Conservation (phyloP, 2,113 vertebrate species). For the Entelurus aequoreus region DNA sequence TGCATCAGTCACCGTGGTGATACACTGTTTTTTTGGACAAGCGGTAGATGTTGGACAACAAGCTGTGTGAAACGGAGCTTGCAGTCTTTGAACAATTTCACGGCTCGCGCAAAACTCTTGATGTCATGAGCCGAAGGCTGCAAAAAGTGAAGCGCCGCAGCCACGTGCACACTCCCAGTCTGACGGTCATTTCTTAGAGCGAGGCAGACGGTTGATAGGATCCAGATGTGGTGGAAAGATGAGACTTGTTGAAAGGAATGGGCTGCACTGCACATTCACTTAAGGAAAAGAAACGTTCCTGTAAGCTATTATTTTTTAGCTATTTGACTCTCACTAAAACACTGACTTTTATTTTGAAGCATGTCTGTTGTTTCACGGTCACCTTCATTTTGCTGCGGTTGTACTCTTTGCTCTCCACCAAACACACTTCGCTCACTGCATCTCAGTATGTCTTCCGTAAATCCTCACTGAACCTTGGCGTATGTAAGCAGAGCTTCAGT, state of each 20-base stretch:
- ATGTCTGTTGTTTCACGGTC: background rate
- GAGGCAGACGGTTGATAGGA: constrained; percentile 28
- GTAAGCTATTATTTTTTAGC: no score
- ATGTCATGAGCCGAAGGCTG: constrained; percentile 3
- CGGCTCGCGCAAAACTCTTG: no score
- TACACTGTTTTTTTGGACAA: no score
- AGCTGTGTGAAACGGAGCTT: no score
- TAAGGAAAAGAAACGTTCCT: no score
- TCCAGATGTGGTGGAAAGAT: constrained; percentile 48
- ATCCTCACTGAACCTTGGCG: background rate
- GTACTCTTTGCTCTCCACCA: background rate
- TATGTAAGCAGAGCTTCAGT: background rate
- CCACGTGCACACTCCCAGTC: background rate
- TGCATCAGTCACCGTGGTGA: no score
- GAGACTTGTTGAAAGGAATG: constrained; percentile 26
- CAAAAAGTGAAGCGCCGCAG: background rate
- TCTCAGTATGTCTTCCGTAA: background rate
- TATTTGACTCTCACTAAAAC: background rate
- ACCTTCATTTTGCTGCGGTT: background rate
- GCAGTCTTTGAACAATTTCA: no score
- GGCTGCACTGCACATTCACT: no score
- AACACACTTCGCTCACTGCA: background rate
- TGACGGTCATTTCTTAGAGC: constrained; percentile 14
- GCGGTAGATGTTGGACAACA: no score
- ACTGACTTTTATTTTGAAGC: constrained; percentile 1